Base-by-base conservation (phyloP, 2,888 invertebrate species). In the Agrochola litura region DNA sequence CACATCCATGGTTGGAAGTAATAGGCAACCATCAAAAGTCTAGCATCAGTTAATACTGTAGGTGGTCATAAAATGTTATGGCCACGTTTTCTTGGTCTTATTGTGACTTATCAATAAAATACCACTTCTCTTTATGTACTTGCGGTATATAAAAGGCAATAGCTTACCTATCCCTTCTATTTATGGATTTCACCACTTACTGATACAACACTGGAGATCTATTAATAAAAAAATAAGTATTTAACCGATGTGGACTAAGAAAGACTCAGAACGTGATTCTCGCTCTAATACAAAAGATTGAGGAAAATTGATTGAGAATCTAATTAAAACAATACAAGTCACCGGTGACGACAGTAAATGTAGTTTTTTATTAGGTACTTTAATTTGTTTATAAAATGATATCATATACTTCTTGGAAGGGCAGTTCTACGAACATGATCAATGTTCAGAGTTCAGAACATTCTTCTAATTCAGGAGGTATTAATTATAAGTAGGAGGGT, bases 51-150 rank as follows among this genome's bases (percentile, higher is more conserved):
- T 37, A 73, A 43, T 52, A 30, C 30, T 43, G 14, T 30, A 30
- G 8, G 25, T 6, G 25, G 8, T 25, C 46, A 81, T 79, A 81
- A 81, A 78, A 75, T 14, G 46, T 81, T 61, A 79, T 54, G 9
- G 37, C 37, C 46, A 66, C 60, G 8, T 60, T 73, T 74, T 74
- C 52, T 74, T 54, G 25, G 74, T 74, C 25, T 74, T 66, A 78
- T 73, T 81, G 64, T 58, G 78, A 71, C 46, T 46, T 37, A 54
- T 56, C 72, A 73, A 70, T 72, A 68, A 79, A 81, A 79, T 78
- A 54, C 65, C 78, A 79, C 75, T 79, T 81, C 54, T 60, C 43
- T 75, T 60, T 79, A 74, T 61, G 46, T 75, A 66, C 60, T 66
- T 37, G 65, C 46, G n/a, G 14, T n/a, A 80, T 60, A 77, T 82